Evolutionary conservation across 2,888 invertebrate species (phyloP).

Genomic region (Agrenia bidenticulata): DNA sequence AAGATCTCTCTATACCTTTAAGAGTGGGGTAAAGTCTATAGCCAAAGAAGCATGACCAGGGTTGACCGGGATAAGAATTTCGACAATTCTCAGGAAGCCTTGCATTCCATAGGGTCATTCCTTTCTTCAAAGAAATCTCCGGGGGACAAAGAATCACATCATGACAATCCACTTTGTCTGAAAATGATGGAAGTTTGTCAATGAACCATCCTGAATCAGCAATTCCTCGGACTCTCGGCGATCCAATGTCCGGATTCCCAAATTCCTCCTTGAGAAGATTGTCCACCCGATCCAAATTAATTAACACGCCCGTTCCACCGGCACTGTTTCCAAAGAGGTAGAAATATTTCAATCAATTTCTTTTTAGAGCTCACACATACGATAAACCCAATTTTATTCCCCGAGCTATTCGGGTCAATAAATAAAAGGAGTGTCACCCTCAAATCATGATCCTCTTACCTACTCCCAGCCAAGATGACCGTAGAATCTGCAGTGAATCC

Average conservation of each 20-base stretch:
- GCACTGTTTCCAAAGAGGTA: slow-evolving; percentile 67
- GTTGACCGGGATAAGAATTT: slow-evolving; percentile 68
- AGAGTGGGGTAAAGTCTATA: slow-evolving; percentile 83
- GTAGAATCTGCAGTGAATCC: slow-evolving; percentile 69
- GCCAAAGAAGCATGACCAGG: slow-evolving; percentile 91
- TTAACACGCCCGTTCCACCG: slow-evolving; percentile 89
- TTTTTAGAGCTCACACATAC: slow-evolving; percentile 3
- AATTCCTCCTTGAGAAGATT: slow-evolving; percentile 55
- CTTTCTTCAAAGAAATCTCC: slow-evolving; percentile 69
- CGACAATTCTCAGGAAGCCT: slow-evolving; percentile 76
- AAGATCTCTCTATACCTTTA: slow-evolving; percentile 61
- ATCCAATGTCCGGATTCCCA: slow-evolving; percentile 25
- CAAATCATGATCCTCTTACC: slow-evolving; percentile 54
- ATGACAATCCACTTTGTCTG: slow-evolving; percentile 56
- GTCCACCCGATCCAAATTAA: slow-evolving; percentile 81
- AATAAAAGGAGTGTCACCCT: background rate
- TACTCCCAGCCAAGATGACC: slow-evolving; percentile 71
- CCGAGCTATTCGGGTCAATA: background rate
- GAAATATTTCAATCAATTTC: background rate
- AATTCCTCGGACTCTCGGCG: slow-evolving; percentile 69
- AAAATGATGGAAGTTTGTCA: slow-evolving; percentile 77
- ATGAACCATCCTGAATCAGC: slow-evolving; percentile 95
- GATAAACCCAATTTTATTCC: slow-evolving; percentile 11
- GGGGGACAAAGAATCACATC: slow-evolving; percentile 64
- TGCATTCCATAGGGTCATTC: slow-evolving; percentile 77